These are phyloP conservation scores for Parascotia fuliginaria DNA, from an alignment of 2,888 invertebrate genomes.

Conservation along the genomic window DNA sequence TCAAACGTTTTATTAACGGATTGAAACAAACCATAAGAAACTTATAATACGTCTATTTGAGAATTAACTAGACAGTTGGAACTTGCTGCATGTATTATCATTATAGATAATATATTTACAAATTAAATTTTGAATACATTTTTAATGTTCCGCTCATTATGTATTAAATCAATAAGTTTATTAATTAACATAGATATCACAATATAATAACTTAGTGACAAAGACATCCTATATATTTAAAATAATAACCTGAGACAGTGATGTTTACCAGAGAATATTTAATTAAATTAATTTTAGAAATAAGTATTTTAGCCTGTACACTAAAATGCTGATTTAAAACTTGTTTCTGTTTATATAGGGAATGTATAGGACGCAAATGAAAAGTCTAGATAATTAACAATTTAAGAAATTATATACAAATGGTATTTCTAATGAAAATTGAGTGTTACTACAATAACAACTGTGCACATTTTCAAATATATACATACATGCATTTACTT, in stretches of 20 bases:
- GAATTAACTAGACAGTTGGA: slow-evolving; percentile 54
- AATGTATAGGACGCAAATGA: slow-evolving; percentile 27
- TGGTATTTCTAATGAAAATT: too few species aligned
- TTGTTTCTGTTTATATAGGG: slow-evolving; percentile 3
- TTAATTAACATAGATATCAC: slow-evolving; percentile 47
- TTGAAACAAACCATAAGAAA: slow-evolving; percentile 65
- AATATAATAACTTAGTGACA: slow-evolving; percentile 47
- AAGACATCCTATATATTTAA: slow-evolving; percentile 23
- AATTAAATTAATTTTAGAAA: background rate
- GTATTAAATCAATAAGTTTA: slow-evolving; percentile 28
- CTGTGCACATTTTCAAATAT: too few species aligned
- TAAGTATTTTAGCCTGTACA: background rate
- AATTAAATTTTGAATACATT: slow-evolving; percentile 38
- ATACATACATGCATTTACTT: too few species aligned
- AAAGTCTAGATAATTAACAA: slow-evolving; percentile 27
- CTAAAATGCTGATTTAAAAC: background rate
- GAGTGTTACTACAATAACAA: too few species aligned
- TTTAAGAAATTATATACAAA: slow-evolving; percentile 36
- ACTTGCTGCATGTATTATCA: slow-evolving; percentile 39
- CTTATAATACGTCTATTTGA: slow-evolving; percentile 56
- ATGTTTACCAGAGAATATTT: background rate
- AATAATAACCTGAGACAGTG: background rate
- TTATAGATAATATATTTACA: slow-evolving; percentile 30
- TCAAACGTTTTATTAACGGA: slow-evolving; percentile 63
- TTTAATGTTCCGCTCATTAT: slow-evolving; percentile 25